Evolutionary conservation across 2,113 vertebrate species (phyloP).

Genomic region (Phalacrocorax aristotelis): DNA sequence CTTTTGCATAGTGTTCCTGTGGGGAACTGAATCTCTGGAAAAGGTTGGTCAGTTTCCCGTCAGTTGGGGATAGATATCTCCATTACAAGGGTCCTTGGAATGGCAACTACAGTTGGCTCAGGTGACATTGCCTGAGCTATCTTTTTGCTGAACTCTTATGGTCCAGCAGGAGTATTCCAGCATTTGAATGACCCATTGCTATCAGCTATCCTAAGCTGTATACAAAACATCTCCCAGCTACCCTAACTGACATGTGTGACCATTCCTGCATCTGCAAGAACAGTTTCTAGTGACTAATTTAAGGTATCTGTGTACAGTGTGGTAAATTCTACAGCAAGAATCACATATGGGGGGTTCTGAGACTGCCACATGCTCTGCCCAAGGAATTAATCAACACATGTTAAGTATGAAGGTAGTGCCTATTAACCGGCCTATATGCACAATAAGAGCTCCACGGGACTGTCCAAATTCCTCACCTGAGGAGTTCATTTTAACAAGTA

Average conservation of each 20-base stretch:
- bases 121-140: not conserved
- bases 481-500: not conserved
- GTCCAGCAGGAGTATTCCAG: not conserved
- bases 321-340: not conserved
- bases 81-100: not conserved
- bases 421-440: not conserved
- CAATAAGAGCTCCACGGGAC: accelerated
- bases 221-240: not conserved
- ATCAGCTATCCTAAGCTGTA: not conserved
- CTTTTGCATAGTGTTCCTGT: accelerated
- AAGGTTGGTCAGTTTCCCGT: not conserved
- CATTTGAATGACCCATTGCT: not conserved
- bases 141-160: not conserved
- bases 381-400: not conserved
- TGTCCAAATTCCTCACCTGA: not conserved
- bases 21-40: not conserved
- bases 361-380: not conserved
- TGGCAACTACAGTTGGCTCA: not conserved
- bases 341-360: accelerated
- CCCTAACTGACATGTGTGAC: not conserved
- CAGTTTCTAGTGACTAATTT: not conserved
- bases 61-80: not conserved
- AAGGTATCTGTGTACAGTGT: not conserved
- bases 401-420: not conserved
- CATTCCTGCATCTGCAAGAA: not conserved